phyloP scores from a whole-genome alignment of 2,797 vertebrate genomes.

The Chaetodon trifasciatus region DNA sequence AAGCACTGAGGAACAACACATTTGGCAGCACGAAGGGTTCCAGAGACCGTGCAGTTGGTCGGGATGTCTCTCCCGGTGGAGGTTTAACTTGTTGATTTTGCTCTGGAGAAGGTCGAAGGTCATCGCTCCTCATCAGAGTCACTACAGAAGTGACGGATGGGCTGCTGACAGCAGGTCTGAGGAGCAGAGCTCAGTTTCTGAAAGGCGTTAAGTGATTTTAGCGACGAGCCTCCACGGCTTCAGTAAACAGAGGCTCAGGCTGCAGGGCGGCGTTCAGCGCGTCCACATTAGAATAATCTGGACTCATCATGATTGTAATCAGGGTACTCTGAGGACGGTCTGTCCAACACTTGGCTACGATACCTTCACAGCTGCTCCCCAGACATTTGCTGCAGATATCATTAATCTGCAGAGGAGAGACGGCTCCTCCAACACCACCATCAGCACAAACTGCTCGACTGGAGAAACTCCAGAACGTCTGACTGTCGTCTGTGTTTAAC shows the following conservation, averaged over 20 bases:
- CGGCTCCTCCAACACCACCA: not conserved
- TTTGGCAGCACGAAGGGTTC: not conserved
- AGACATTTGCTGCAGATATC: too few relatives aligned
- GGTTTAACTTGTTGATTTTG: not conserved
- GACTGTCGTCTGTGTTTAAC: not conserved
- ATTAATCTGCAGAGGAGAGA: too few relatives aligned
- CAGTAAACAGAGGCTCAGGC: slow-evolving; percentile 12
- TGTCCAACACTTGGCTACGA: not conserved
- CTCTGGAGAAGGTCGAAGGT: not conserved
- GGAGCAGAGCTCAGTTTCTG: not conserved
- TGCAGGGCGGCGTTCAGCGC: not conserved
- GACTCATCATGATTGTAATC: not conserved
- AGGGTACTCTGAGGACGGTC: not conserved
- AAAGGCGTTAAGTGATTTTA: slow-evolving; percentile 30
- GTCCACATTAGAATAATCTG: not conserved
- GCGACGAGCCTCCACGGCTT: slow-evolving; percentile 6
- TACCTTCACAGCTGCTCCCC: not conserved
- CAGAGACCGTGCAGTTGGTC: not conserved
- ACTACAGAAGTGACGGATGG: not conserved
- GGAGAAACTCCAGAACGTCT: not conserved
- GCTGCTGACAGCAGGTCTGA: not conserved
- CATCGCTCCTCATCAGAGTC: not conserved
- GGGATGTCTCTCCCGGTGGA: not conserved
- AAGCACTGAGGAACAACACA: not conserved
- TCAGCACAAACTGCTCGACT: not conserved